Conservation (phyloP, 2,797 vertebrate species). For the Streptopelia turtur region DNA sequence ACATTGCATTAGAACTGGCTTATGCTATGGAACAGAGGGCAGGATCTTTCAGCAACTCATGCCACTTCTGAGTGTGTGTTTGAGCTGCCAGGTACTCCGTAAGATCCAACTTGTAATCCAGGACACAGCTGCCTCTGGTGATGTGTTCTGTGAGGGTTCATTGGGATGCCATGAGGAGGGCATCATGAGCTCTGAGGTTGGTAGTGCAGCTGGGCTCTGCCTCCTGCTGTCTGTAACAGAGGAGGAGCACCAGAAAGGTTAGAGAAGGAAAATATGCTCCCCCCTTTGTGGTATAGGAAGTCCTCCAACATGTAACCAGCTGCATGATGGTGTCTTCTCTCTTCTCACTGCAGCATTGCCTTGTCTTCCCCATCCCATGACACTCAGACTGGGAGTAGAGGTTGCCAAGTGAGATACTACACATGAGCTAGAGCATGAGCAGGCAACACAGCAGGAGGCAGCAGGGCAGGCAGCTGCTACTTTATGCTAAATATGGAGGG, state of each 20-base stretch:
- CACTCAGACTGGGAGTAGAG: neutral
- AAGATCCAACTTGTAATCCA: neutral
- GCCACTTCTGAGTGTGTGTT: neutral
- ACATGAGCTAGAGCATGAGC: neutral
- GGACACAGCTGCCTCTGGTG: neutral
- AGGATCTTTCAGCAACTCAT: neutral
- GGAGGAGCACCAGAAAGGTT: neutral
- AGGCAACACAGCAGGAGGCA: accelerated
- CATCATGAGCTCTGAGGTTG: neutral
- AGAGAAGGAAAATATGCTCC: neutral
- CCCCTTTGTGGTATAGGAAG: neutral
- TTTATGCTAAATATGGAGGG: neutral
- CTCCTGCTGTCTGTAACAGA: neutral
- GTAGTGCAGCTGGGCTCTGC: neutral
- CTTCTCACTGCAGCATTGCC: neutral
- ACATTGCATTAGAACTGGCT: neutral
- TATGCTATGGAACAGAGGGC: accelerated
- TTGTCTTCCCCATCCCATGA: neutral
- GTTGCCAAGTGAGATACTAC: neutral
- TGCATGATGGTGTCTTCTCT: neutral
- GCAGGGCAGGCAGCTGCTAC: neutral
- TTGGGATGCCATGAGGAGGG: too few relatives aligned
- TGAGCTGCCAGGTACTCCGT: neutral
- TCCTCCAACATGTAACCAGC: neutral
- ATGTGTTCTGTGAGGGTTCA: neutral